Conservation (phyloP, 2,888 invertebrate species). For the Papilio protenor region DNA sequence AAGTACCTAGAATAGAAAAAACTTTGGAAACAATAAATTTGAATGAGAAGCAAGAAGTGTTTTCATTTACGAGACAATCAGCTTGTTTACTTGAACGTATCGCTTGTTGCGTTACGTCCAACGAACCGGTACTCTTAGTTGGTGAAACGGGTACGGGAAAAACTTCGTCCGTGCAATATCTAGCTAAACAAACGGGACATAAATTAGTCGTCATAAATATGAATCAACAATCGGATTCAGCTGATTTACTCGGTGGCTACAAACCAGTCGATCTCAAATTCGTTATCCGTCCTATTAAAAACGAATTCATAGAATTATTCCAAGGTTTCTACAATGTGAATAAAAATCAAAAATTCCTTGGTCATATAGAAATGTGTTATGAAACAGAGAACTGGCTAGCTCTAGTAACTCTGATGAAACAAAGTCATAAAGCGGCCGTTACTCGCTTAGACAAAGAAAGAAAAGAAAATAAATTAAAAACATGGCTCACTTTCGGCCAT, state of each 20-base stretch:
- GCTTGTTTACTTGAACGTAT: slow-evolving; percentile 94
- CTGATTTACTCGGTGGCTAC: slow-evolving; percentile 98
- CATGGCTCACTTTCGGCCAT: slow-evolving; percentile 87
- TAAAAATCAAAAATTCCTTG: slow-evolving; percentile 92
- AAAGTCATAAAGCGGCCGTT: slow-evolving; percentile 88
- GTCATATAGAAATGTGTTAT: slow-evolving; percentile 91
- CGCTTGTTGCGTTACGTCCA: slow-evolving; percentile 91
- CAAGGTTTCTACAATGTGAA: slow-evolving; percentile 89
- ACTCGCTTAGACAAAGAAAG: slow-evolving; percentile 74
- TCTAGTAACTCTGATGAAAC: slow-evolving; percentile 90
- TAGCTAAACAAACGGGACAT: slow-evolving; percentile 92
- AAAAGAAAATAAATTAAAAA: slow-evolving; percentile 66
- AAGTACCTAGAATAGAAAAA: slow-evolving; percentile 76
- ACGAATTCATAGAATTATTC: slow-evolving; percentile 93
- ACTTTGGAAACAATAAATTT: slow-evolving; percentile 69
- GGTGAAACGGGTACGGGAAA: slow-evolving; percentile 99
- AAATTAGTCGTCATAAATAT: slow-evolving; percentile 97
- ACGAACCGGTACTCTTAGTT: slow-evolving; percentile 96
- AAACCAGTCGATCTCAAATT: slow-evolving; percentile 97
- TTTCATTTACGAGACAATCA: slow-evolving; percentile 93
- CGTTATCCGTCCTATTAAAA: slow-evolving; percentile 91
- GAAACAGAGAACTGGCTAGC: slow-evolving; percentile 89
- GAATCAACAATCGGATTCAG: slow-evolving; percentile 99
- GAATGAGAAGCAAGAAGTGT: slow-evolving; percentile 82
- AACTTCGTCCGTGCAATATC: slow-evolving; percentile 96